Percentiles rank a stretch among this genome's conserved stretches.
phyloP scores from a whole-genome alignment of 2,797 vertebrate genomes.

The Numenius phaeopus region DNA sequence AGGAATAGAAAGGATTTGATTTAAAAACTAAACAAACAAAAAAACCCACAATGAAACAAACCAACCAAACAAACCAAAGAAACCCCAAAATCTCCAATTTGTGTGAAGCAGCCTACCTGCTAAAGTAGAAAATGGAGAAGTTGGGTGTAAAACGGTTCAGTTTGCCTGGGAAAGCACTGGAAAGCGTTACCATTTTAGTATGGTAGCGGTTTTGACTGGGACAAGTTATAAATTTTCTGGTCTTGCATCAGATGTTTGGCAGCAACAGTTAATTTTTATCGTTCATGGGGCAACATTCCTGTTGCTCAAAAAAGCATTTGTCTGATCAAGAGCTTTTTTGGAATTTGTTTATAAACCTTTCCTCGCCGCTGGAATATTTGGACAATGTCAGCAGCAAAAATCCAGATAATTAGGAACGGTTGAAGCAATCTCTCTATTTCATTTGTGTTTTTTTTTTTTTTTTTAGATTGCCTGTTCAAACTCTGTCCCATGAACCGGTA shows the following conservation, averaged over 20 bases:
- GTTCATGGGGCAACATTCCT: constrained; percentile 15
- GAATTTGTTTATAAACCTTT: constrained; percentile 49
- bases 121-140: background rate
- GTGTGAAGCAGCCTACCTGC: background rate
- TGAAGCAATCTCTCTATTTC: background rate
- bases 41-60: background rate
- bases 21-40: background rate
- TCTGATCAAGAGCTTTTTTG: constrained; percentile 37
- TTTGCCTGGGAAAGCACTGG: constrained; percentile 4
- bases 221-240: constrained; percentile 4
- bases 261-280: constrained; percentile 44
- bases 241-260: constrained; percentile 63
- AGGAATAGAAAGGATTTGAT: background rate
- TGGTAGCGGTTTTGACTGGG: background rate
- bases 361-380: background rate
- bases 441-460: background rate
- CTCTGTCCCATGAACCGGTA: constrained; percentile 99
- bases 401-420: background rate
- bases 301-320: constrained; percentile 38
- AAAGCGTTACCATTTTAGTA: background rate
- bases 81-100: accelerated
- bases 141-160: background rate
- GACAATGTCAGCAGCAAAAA: background rate
- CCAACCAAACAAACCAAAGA: background rate
- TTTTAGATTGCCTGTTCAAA: constrained; percentile 94